Evolutionary conservation across 2,888 invertebrate species (phyloP).

Genomic region (Autographa pulchrina): DNA sequence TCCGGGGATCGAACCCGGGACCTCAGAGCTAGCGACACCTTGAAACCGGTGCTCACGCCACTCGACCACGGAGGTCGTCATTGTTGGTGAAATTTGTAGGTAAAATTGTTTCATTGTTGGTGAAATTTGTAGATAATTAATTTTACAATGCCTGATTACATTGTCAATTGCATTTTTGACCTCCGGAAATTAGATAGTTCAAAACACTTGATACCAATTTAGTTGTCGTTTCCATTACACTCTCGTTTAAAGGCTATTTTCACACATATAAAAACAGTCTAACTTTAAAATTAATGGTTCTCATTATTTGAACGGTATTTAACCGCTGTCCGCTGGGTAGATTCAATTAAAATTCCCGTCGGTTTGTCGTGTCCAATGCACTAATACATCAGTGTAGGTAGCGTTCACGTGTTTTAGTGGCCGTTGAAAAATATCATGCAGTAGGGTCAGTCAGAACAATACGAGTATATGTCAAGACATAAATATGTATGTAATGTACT

Average conservation of each 20-base stretch:
- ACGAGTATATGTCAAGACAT: too few relatives aligned
- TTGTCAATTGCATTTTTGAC: too few relatives aligned
- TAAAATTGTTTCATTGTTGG: too few relatives aligned
- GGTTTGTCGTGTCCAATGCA: slow-evolving; percentile 29
- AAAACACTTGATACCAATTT: neutral
- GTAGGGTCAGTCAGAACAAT: slow-evolving; percentile 12
- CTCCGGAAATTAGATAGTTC: neutral
- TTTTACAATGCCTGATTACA: too few relatives aligned
- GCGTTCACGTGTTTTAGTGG: slow-evolving; percentile 14
- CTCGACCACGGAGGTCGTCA: too few relatives aligned
- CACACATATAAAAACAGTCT: neutral
- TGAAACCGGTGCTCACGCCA: too few relatives aligned
- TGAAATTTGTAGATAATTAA: too few relatives aligned
- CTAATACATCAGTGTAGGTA: slow-evolving; percentile 48
- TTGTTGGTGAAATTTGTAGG: too few relatives aligned
- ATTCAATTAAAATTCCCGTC: slow-evolving; percentile 51
- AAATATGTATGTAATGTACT: too few relatives aligned
- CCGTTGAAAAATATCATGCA: neutral
- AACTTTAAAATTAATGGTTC: neutral
- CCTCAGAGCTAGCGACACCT: too few relatives aligned
- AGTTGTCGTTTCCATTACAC: neutral
- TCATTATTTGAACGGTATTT: slow-evolving; percentile 28
- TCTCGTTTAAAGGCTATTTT: neutral
- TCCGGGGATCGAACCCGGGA: too few relatives aligned
- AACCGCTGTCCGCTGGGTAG: slow-evolving; percentile 30